These are phyloP conservation scores for Schrankia costaestrigalis DNA, from an alignment of 2,888 invertebrate species.

Conservation along the genomic window DNA sequence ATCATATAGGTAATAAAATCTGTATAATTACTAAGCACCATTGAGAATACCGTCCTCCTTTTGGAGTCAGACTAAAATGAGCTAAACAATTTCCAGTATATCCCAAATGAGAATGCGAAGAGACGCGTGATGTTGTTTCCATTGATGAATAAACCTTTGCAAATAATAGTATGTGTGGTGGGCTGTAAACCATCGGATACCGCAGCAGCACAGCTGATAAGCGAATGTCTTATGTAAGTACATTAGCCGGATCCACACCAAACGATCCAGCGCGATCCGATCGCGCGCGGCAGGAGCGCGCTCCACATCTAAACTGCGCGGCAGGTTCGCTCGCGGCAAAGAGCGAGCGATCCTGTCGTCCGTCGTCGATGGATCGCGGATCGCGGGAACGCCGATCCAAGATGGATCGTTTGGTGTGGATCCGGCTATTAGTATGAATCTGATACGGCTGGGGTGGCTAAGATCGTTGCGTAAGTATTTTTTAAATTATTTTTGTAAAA, in stretches of 20 bases:
- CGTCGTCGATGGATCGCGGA: no score
- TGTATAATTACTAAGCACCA: background rate
- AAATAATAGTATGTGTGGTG: constrained; percentile 53
- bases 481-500: no score
- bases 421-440: no score
- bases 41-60: background rate
- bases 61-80: background rate
- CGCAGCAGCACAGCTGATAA: constrained; percentile 36
- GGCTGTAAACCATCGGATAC: constrained; percentile 49
- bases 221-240: constrained; percentile 63
- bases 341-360: no score
- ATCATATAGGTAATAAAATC: background rate
- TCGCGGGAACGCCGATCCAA: no score
- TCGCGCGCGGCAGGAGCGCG: no score
- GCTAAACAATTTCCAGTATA: constrained; percentile 34
- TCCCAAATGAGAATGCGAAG: constrained; percentile 44
- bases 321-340: no score
- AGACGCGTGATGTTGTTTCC: constrained; percentile 52
- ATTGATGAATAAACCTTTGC: constrained; percentile 49
- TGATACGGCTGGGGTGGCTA: no score
- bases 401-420: no score
- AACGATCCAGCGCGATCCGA: no score
- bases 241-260: background rate
- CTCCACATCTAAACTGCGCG: no score
- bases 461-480: no score